Percentiles rank a stretch among this genome's conserved stretches.
Evolutionary conservation across 2,113 vertebrate species (phyloP).

Genomic region (Echinops telfairi): DNA sequence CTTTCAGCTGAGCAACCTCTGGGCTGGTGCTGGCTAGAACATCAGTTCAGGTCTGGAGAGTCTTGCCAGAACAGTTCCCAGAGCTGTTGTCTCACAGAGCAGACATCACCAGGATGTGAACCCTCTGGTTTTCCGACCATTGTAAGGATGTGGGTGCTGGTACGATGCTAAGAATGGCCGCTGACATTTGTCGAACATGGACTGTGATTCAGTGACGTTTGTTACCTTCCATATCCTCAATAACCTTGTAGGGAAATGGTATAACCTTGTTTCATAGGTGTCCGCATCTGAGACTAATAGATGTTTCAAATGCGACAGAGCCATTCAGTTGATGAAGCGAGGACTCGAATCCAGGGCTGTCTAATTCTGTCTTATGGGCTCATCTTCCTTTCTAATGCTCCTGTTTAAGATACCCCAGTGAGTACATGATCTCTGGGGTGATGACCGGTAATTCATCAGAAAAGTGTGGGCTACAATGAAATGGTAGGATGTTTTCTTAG

Average conservation of each 20-base stretch:
- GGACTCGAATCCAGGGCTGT: not conserved
- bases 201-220: not conserved
- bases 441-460: not conserved
- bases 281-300: not conserved
- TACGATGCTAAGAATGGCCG: not conserved
- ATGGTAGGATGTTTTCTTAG: not conserved
- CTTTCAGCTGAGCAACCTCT: not conserved
- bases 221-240: slow-evolving; percentile 10
- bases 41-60: not conserved
- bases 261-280: not conserved
- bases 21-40: not conserved
- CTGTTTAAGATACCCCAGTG: not conserved
- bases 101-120: rapidly evolving
- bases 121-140: not conserved
- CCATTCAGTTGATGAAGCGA: not conserved
- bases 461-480: not conserved
- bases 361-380: not conserved
- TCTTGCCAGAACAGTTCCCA: not conserved
- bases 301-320: not conserved
- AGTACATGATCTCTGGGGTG: not conserved
- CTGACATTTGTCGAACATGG: not conserved
- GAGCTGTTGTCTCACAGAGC: slow-evolving; percentile 29
- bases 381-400: not conserved
- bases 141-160: no score
- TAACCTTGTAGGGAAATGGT: not conserved